These are phyloP conservation scores for Balaeniceps rex DNA, from an alignment of 2,113 vertebrate species.

Conservation along the genomic window DNA sequence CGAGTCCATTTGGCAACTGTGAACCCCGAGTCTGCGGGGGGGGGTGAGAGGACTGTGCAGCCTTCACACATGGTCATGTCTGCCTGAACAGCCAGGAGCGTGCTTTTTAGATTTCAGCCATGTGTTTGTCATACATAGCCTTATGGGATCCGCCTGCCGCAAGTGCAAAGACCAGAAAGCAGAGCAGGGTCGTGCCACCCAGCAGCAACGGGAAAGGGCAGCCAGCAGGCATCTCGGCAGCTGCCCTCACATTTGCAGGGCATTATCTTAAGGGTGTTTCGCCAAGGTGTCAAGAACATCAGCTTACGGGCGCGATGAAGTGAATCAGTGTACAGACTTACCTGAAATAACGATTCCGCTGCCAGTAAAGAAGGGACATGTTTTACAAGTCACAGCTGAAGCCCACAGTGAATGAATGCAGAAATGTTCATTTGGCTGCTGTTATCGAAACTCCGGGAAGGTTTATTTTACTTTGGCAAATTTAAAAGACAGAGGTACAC, in stretches of 20 bases:
- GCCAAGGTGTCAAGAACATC: not conserved
- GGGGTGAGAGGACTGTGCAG: not conserved
- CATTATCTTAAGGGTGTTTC: not conserved
- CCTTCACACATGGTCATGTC: fast-evolving
- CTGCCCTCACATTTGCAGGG: no score
- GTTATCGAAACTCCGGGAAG: not conserved
- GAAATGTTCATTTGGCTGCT: not conserved
- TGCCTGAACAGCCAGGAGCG: not conserved
- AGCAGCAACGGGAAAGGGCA: not conserved
- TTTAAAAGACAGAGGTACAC: no score
- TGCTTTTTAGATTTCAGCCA: fast-evolving
- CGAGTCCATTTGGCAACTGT: fast-evolving
- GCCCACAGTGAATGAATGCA: not conserved
- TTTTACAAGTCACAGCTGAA: not conserved
- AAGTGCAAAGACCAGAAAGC: fast-evolving
- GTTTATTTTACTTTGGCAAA: not conserved
- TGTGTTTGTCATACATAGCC: fast-evolving
- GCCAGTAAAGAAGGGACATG: not conserved
- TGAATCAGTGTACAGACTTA: not conserved
- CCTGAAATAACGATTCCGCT: not conserved
- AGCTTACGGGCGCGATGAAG: not conserved
- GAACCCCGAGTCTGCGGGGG: not conserved
- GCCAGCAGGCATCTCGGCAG: not conserved
- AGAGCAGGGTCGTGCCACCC: not conserved
- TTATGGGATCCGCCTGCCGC: fast-evolving